Conservation (phyloP, 2,888 invertebrate genomes). For the Priapulus caudatus region DNA sequence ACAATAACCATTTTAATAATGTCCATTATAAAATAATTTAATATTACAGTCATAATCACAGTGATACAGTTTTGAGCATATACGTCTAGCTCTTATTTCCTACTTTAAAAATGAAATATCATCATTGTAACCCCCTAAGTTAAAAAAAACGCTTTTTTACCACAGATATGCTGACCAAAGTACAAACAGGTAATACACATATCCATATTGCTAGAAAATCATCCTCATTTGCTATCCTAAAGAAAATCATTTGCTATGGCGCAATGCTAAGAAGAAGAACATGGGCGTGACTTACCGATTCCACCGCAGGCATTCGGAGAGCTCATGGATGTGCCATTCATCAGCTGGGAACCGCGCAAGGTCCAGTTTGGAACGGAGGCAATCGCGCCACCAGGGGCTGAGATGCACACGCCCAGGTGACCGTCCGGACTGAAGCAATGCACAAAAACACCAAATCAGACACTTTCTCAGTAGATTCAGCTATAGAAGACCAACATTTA, state of each 20-base stretch:
- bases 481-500: too few relatives aligned
- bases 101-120: too few relatives aligned
- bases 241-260: conserved; percentile 11
- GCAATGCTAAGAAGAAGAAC: conserved; percentile 8
- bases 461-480: too few relatives aligned
- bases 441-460: background rate
- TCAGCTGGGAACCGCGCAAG: conserved; percentile 60
- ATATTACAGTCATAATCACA: too few relatives aligned
- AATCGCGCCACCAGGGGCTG: conserved; percentile 89
- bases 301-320: conserved; percentile 91
- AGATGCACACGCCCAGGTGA: conserved; percentile 69
- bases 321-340: conserved; percentile 98
- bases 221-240: too few relatives aligned
- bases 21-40: too few relatives aligned
- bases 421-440: conserved; percentile 53
- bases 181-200: background rate
- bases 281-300: conserved; percentile 47
- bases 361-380: conserved; percentile 85
- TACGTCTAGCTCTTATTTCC: too few relatives aligned
- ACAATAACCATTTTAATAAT: too few relatives aligned
- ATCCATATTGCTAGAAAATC: conserved; percentile 13
- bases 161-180: background rate
- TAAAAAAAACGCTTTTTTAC: too few relatives aligned
- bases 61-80: too few relatives aligned
- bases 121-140: too few relatives aligned